A percentile compares a stretch with the other conserved stretches of the same genome.
Evolutionary conservation across 2,888 invertebrate species (phyloP).

Genomic region (Muscina levida): DNA sequence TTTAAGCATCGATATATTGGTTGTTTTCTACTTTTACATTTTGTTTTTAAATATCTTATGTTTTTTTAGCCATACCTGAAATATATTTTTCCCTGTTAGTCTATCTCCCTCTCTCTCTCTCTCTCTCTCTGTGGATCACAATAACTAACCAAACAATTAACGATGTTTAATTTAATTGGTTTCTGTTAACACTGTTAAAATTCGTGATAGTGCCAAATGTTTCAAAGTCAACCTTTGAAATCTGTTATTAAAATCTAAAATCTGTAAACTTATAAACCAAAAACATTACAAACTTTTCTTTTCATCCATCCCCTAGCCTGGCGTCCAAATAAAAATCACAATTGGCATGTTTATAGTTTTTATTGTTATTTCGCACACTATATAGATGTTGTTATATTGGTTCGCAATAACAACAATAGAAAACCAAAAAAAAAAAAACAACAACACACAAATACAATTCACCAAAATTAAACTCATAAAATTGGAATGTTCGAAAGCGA

Average conservation of each 20-base stretch:
- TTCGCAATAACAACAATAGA: background rate
- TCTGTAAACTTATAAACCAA: background rate
- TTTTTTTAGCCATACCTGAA: background rate
- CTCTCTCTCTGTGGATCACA: no score
- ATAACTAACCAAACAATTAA: background rate
- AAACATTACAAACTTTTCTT: no score
- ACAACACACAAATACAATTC: background rate
- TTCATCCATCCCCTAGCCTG: no score
- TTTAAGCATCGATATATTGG: no score
- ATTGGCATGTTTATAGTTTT: background rate
- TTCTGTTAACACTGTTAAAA: background rate
- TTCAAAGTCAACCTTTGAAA: background rate
- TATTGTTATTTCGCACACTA: slow-evolving; percentile 2
- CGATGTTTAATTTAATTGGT: background rate
- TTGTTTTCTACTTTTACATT: no score
- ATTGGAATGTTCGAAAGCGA: slow-evolving; percentile 17
- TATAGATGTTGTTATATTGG: background rate
- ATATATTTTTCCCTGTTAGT: background rate
- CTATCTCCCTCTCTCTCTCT: background rate
- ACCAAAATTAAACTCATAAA: slow-evolving; percentile 4
- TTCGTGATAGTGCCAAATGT: background rate
- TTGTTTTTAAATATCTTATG: background rate
- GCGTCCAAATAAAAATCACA: background rate
- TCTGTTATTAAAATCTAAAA: background rate
- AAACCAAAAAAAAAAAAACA: no score